Evolutionary conservation across 1,140 invertebrate genomes (phyloP).

Genomic region (Psilanteris sp.): DNA sequence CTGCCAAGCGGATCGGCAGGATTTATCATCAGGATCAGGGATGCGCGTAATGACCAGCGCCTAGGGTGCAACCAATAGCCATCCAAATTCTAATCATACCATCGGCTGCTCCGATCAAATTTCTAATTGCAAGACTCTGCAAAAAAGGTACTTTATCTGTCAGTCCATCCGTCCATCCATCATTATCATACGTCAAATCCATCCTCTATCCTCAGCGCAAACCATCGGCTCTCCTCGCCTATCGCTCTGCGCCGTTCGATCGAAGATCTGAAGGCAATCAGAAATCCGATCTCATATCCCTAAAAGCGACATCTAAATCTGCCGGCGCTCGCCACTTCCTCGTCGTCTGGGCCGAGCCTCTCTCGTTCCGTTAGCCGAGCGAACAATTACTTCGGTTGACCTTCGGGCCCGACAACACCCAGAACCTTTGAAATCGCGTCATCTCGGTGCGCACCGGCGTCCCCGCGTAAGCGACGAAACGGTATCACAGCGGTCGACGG

Average conservation of each 20-base stretch:
- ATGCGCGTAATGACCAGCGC: too few relatives aligned
- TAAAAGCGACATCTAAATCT: slow-evolving; percentile 6
- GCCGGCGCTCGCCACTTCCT: background rate
- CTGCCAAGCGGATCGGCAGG: background rate
- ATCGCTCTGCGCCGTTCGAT: too few relatives aligned
- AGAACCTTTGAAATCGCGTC: slow-evolving; percentile 4
- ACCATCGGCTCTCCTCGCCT: too few relatives aligned
- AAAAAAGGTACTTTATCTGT: too few relatives aligned
- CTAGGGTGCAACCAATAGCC: too few relatives aligned
- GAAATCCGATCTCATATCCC: background rate
- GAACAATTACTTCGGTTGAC: slow-evolving; percentile 18
- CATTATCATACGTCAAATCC: too few relatives aligned
- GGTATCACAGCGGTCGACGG: slow-evolving; percentile 28
- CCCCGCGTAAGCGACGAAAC: slow-evolving; percentile 1
- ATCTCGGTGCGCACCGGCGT: slow-evolving; percentile 18
- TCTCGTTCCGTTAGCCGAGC: slow-evolving; percentile 15
- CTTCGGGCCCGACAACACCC: slow-evolving; percentile 15
- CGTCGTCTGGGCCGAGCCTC: background rate
- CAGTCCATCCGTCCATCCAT: too few relatives aligned
- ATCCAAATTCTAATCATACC: too few relatives aligned
- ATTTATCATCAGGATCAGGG: slow-evolving; percentile 3
- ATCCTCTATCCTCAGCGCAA: too few relatives aligned
- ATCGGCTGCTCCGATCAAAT: too few relatives aligned
- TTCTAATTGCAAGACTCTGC: too few relatives aligned
- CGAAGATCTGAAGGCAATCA: background rate